Conservation (phyloP, 2,888 invertebrate species). For the Zelleria hepariella region DNA sequence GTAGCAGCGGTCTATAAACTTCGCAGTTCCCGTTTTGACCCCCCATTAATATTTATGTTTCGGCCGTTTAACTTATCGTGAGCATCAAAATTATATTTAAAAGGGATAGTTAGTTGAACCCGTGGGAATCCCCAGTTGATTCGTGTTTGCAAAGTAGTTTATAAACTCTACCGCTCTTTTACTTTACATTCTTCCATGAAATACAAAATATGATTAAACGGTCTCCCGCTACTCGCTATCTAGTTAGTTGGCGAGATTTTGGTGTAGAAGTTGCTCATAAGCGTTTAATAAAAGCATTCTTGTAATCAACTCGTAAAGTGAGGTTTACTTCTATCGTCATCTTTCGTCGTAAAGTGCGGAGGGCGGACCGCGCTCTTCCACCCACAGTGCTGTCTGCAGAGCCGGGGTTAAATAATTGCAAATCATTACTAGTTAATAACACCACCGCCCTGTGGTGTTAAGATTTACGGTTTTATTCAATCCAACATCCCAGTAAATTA, state of each 20-base stretch:
- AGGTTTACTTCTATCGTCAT: not conserved
- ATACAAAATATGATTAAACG: too few species aligned
- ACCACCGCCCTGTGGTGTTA: constrained; percentile 53
- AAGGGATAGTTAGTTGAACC: not conserved
- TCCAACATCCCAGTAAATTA: constrained; percentile 64
- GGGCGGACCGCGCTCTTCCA: not conserved
- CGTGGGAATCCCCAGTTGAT: not conserved
- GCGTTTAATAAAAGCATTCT: not conserved
- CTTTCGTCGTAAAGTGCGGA: not conserved
- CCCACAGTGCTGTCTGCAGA: not conserved
- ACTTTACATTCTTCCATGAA: too few species aligned
- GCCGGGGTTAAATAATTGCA: constrained; percentile 30
- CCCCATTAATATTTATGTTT: constrained; percentile 4
- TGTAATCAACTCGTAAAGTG: not conserved
- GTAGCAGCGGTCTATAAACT: constrained; percentile 8
- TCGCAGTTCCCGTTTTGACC: constrained; percentile 7
- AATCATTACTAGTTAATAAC: constrained; percentile 56
- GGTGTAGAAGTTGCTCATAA: not conserved
- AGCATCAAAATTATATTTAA: not conserved
- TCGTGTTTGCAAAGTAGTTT: not conserved
- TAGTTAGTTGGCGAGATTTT: not conserved
- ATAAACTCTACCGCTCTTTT: not conserved
- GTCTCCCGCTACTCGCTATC: not conserved
- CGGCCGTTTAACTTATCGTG: not conserved
- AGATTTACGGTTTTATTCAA: constrained; percentile 70